phyloP scores from a whole-genome alignment of 2,113 vertebrate genomes.

The Phylloscopus whistleri region DNA sequence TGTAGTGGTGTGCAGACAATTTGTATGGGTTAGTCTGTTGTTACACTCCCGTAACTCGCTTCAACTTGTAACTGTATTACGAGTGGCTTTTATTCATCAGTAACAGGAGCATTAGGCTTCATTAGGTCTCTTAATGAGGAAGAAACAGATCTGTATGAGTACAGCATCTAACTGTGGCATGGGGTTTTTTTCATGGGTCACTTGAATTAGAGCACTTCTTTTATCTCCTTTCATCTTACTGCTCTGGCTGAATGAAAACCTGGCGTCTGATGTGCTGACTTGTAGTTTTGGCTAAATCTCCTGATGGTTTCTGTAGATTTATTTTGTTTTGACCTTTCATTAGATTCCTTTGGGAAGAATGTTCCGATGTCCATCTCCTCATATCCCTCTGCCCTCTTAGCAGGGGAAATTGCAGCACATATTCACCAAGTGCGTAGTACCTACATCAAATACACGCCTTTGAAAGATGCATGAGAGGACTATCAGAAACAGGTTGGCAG shows the following conservation, averaged over 20 bases:
- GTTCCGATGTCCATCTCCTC: accelerated
- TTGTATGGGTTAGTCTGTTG: background rate
- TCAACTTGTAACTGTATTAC: background rate
- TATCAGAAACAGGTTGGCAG: background rate
- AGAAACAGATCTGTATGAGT: background rate
- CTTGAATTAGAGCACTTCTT: background rate
- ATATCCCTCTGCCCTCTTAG: background rate
- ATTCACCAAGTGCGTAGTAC: accelerated
- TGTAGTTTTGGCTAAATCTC: background rate
- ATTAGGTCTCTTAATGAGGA: constrained; percentile 8
- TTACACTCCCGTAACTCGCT: background rate
- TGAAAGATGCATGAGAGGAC: background rate
- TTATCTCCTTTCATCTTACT: background rate
- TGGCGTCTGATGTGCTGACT: background rate
- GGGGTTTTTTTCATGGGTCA: background rate
- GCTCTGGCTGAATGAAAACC: background rate
- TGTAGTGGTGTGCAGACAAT: background rate
- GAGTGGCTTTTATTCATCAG: constrained; percentile 14
- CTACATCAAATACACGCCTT: background rate
- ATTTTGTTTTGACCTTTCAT: background rate
- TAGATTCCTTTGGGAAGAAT: background rate
- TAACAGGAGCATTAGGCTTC: background rate
- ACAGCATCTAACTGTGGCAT: background rate
- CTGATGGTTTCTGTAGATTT: background rate
- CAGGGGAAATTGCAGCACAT: background rate